Evolutionary conservation across 2,113 vertebrate genomes (phyloP), one percentile per base, ranked within the genome.

Genomic region (Serilophus lunatus): DNA sequence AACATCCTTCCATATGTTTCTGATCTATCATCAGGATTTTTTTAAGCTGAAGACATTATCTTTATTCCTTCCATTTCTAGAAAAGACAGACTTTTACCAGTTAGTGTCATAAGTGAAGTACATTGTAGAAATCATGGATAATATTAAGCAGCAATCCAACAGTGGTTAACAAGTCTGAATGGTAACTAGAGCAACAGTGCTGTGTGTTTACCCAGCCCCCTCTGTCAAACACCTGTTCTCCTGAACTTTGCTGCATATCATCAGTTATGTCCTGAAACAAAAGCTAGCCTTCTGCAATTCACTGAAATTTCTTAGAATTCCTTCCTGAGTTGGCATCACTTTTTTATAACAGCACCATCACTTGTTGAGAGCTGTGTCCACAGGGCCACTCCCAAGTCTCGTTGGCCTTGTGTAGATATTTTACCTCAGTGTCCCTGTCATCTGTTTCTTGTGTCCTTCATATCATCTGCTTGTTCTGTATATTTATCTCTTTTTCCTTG

Each of bases 1-100:
- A 93, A 56, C 77, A 79, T 78, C 38, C 40, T 78, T 93, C 69
- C 92, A 92, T 84, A 45, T 95, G 94, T 86, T 95, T 91, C 77
- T 68, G n/a, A 84, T 92, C 93, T 94, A 72, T 65, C 88, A 36
- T 56, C 51, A 84, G 57, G 54, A 66, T 92, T 86, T 84, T 93
- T 93, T 93, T 51, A 68, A 85, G 77, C 91, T 94, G 72, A 93
- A 91, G 49, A 47, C 56, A 84, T 83, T 78, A 66, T 44, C 65
- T 66, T 92, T 87, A 38, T 71, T 91, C 56, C 40, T 84, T 86
- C 36, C 13, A 18, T 83, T 93, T 84, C 40, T 71, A 56, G 49
- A 60, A 86, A 24, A 91, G 40, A 31, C 84, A 45, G 40, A 20
- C 12, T 38, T 65, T 20, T 80, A 57, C 79, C 56, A 23, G 20